Conservation (phyloP, 2,888 invertebrate genomes). For the Caenorhabditis sp. region DNA sequence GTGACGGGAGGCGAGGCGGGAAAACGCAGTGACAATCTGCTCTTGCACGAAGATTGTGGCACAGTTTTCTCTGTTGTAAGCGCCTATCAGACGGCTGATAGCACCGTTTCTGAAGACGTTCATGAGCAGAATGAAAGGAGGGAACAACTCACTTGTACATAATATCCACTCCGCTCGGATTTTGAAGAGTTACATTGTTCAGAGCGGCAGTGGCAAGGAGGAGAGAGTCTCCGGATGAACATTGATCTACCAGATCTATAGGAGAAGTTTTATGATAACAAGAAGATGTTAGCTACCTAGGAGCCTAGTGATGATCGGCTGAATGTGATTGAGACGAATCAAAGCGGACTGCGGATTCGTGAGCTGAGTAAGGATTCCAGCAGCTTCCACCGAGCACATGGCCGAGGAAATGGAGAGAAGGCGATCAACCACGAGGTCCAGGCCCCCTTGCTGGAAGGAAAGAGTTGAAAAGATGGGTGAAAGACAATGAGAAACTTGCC, state of each 20-base stretch:
- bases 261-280: background rate
- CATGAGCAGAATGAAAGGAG: background rate
- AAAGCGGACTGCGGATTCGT: conserved; percentile 74
- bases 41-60: conserved; percentile 75
- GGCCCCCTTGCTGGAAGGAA: conserved; percentile 71
- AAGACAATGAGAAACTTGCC: conserved; percentile 44
- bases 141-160: conserved; percentile 53
- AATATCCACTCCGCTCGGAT: conserved; percentile 58
- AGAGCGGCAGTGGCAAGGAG: conserved; percentile 74
- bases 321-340: conserved; percentile 65
- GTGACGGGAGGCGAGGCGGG: conserved; percentile 72
- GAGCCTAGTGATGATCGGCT: conserved; percentile 65
- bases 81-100: conserved; percentile 66
- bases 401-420: conserved; percentile 60
- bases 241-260: conserved; percentile 70
- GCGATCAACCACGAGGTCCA: conserved; percentile 64
- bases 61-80: conserved; percentile 63
- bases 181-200: conserved; percentile 71
- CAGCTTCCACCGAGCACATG: conserved; percentile 73
- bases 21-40: conserved; percentile 73
- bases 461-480: background rate
- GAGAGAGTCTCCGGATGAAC: conserved; percentile 70
- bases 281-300: conserved; percentile 46
- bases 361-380: conserved; percentile 77
- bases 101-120: conserved; percentile 64